These are phyloP conservation scores for Amphiura filiformis DNA, from an alignment of 35 echinoderm and acorn worm species.

Conservation along the genomic window DNA sequence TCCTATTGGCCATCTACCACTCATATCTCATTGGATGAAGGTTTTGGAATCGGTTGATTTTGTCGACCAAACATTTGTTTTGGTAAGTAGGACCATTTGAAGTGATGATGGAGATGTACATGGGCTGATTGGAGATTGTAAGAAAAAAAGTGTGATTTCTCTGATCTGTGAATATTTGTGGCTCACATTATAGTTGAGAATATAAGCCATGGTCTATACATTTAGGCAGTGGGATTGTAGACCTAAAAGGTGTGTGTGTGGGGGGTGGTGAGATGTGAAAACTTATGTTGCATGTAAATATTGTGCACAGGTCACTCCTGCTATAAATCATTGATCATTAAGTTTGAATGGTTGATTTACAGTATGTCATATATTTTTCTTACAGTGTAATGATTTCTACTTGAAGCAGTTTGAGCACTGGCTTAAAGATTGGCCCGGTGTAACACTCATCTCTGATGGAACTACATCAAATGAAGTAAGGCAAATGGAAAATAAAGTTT, in stretches of 20 bases:
- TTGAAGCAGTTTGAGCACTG: constrained; percentile 50
- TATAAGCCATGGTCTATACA: too few species aligned
- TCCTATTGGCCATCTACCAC: constrained; percentile 59
- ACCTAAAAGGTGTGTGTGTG: too few species aligned
- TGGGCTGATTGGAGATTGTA: not conserved
- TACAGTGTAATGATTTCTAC: constrained; percentile 72
- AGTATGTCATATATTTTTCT: not conserved
- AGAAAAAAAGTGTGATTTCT: not conserved
- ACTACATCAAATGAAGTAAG: constrained; percentile 66
- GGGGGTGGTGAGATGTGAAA: too few species aligned
- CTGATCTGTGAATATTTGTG: too few species aligned
- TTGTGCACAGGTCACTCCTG: too few species aligned
- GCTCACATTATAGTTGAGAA: too few species aligned
- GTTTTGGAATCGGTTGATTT: not conserved
- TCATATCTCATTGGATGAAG: constrained; percentile 76
- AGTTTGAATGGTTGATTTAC: too few species aligned
- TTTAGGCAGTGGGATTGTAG: too few species aligned
- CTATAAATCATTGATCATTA: too few species aligned
- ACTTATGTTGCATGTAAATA: too few species aligned
- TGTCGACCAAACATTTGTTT: constrained; percentile 45
- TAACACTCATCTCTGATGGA: constrained; percentile 45
- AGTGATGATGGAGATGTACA: not conserved
- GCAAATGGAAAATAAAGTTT: too few species aligned
- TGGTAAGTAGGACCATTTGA: constrained; percentile 52
- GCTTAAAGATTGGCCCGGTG: constrained; percentile 44